These are phyloP conservation scores for Caenorhabditis japonica DNA, from an alignment of 2,888 invertebrate genomes.

Conservation along the genomic window DNA sequence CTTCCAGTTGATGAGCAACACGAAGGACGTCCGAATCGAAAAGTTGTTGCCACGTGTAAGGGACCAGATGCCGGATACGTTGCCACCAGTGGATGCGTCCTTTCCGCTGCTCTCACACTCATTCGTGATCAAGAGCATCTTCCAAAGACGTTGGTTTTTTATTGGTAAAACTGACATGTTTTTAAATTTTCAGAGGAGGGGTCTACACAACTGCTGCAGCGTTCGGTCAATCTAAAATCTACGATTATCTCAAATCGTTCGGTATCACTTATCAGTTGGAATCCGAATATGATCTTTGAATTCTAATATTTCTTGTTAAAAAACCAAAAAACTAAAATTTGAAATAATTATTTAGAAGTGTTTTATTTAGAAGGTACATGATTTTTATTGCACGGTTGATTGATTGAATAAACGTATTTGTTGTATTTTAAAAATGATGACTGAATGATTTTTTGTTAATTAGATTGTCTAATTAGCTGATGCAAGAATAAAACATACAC, in stretches of 20 bases:
- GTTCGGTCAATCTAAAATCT: slow-evolving; percentile 86
- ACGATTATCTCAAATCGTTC: slow-evolving; percentile 84
- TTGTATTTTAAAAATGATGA: background rate
- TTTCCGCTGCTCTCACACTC: slow-evolving; percentile 85
- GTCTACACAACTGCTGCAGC: slow-evolving; percentile 87
- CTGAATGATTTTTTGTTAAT: slow-evolving; percentile 5
- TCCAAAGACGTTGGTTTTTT: slow-evolving; percentile 82
- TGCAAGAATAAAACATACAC: slow-evolving; percentile 25
- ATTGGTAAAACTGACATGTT: background rate
- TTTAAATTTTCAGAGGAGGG: slow-evolving; percentile 83
- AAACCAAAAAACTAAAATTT: background rate
- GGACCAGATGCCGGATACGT: slow-evolving; percentile 79
- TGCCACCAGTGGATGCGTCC: slow-evolving; percentile 82
- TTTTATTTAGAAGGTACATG: no score
- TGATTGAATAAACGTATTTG: slow-evolving; percentile 9
- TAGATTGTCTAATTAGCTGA: slow-evolving; percentile 34
- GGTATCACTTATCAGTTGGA: slow-evolving; percentile 78
- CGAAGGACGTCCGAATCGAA: slow-evolving; percentile 82
- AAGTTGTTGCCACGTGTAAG: slow-evolving; percentile 83
- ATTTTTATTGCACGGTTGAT: slow-evolving; percentile 1
- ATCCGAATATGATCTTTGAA: slow-evolving; percentile 33
- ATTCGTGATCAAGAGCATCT: slow-evolving; percentile 85
- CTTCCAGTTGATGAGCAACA: slow-evolving; percentile 78
- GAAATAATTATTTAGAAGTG: background rate
- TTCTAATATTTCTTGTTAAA: background rate